phyloP scores from a whole-genome alignment of 2,797 vertebrate species.

The Emys orbicularis region DNA sequence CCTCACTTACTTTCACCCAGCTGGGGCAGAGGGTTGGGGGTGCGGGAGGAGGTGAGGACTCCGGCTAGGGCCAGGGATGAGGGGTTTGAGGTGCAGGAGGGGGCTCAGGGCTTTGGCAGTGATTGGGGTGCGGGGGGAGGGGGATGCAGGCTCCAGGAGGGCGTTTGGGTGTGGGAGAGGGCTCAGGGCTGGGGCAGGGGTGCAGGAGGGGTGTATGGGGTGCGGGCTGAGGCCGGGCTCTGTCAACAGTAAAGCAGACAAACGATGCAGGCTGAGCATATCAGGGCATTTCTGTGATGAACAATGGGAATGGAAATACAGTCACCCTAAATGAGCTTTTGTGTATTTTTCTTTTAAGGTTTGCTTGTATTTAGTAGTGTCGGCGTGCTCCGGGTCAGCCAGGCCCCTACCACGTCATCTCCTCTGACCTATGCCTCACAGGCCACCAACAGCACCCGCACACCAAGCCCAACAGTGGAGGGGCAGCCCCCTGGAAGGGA shows the following conservation, averaged over 20 bases:
- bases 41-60: too few species aligned
- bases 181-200: too few species aligned
- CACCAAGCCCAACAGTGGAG: not conserved
- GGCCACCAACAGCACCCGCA: not conserved
- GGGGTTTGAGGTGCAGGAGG: not conserved
- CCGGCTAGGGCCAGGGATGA: too few species aligned
- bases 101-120: accelerated
- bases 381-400: not conserved
- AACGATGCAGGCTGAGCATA: not conserved
- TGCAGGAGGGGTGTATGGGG: accelerated
- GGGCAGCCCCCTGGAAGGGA: not conserved
- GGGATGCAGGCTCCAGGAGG: too few species aligned
- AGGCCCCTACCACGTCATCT: not conserved
- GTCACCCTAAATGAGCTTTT: not conserved
- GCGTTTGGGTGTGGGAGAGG: too few species aligned
- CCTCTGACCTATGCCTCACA: not conserved
- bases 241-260: not conserved
- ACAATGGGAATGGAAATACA: not conserved
- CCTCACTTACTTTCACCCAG: too few species aligned
- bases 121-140: too few species aligned
- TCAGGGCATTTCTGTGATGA: not conserved
- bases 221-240: too few species aligned
- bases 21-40: accelerated
- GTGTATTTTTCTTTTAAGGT: not conserved
- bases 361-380: not conserved